phyloP scores from a whole-genome alignment of 2,113 vertebrate genomes.

The Phocoena sinus region DNA sequence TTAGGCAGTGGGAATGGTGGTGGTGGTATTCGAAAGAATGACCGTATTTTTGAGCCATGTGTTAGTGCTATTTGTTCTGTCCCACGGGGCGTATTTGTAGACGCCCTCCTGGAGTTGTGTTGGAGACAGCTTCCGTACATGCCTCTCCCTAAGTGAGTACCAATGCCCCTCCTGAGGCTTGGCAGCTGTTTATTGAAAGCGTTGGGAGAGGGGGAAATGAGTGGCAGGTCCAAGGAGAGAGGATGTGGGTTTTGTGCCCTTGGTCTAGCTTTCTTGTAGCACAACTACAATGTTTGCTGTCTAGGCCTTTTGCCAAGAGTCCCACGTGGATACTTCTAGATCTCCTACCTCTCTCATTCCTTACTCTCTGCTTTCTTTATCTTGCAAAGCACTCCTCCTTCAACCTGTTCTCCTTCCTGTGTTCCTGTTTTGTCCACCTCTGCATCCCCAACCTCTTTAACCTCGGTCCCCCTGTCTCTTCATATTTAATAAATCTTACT shows the following conservation, averaged over 20 bases:
- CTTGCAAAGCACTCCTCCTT: not conserved
- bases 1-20: not conserved
- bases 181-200: not conserved
- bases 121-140: not conserved
- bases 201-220: rapidly evolving
- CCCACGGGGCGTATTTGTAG: not conserved
- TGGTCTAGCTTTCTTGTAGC: not conserved
- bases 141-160: not conserved
- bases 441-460: not conserved
- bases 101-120: too few relatives aligned
- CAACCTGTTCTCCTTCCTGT: not conserved
- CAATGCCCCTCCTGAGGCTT: not conserved
- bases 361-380: not conserved
- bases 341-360: not conserved
- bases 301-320: not conserved
- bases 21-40: not conserved
- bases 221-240: not conserved
- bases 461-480: not conserved
- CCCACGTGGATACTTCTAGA: too few relatives aligned
- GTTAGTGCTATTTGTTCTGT: not conserved
- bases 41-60: not conserved
- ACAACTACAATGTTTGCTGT: not conserved
- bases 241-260: not conserved
- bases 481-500: not conserved
- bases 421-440: not conserved